Conservation (phyloP, 2,113 vertebrate genomes). For the Synodontis membranacea region DNA sequence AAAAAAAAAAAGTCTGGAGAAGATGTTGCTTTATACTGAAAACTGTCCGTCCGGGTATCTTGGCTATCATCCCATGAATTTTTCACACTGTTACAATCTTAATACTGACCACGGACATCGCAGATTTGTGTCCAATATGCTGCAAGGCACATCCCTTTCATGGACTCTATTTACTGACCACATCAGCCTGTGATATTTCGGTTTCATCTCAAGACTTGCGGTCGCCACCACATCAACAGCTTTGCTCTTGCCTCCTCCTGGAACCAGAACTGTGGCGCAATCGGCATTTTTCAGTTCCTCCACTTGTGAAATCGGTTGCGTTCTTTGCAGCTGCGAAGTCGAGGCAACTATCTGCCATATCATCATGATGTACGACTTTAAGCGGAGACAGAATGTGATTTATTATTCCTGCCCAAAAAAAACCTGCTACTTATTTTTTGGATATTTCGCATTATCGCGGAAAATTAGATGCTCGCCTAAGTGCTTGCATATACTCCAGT, state of each 20-base stretch:
- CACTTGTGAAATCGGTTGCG: constrained; percentile 8
- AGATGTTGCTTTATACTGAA: neutral
- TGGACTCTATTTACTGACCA: neutral
- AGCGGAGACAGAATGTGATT: neutral
- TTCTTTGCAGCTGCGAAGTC: neutral
- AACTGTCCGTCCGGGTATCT: neutral
- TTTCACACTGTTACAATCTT: neutral
- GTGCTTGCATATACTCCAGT: neutral
- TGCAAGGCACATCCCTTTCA: neutral
- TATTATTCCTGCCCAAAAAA: neutral
- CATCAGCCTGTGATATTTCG: neutral
- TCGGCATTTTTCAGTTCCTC: constrained; percentile 22
- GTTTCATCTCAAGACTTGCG: neutral
- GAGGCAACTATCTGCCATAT: neutral
- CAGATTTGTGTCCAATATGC: neutral
- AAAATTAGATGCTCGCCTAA: neutral
- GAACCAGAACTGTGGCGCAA: constrained; percentile 17
- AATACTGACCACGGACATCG: neutral
- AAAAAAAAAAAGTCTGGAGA: neutral
- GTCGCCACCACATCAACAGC: neutral
- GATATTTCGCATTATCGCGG: neutral
- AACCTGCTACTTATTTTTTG: no score
- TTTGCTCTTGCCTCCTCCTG: neutral
- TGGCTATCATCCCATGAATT: neutral
- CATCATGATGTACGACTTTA: neutral